Evolutionary conservation across 1,140 invertebrate species (phyloP).

Genomic region (Asobara japonica): DNA sequence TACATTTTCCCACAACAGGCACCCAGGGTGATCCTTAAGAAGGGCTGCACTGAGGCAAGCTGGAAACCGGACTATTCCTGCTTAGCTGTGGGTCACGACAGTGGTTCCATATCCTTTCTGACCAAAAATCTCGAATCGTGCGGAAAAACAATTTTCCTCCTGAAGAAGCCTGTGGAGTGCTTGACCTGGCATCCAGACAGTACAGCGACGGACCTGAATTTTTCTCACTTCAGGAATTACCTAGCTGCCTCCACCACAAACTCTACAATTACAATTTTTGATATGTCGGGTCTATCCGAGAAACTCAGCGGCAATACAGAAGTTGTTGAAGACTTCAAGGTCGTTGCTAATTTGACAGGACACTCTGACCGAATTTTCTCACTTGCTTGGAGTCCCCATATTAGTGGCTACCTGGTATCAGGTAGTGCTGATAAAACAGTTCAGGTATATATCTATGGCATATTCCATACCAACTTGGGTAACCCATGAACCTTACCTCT

Average conservation of each 20-base stretch:
- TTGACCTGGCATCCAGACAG: slow-evolving; percentile 78
- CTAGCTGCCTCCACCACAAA: slow-evolving; percentile 73
- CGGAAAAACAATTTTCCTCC: slow-evolving; percentile 41
- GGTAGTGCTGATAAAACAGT: slow-evolving; percentile 75
- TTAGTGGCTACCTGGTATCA: slow-evolving; percentile 73
- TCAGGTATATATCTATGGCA: too few relatives aligned
- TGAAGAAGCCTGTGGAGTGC: slow-evolving; percentile 72
- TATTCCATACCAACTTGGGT: too few relatives aligned
- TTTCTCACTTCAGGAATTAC: slow-evolving; percentile 71
- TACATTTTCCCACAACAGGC: too few relatives aligned
- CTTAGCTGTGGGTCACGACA: slow-evolving; percentile 71
- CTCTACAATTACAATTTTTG: slow-evolving; percentile 68
- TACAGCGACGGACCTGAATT: slow-evolving; percentile 67
- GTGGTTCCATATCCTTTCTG: slow-evolving; percentile 64
- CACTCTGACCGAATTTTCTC: slow-evolving; percentile 71
- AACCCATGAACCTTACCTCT: too few relatives aligned
- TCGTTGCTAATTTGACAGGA: slow-evolving; percentile 68
- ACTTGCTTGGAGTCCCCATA: slow-evolving; percentile 79
- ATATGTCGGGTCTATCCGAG: slow-evolving; percentile 54
- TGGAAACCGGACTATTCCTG: slow-evolving; percentile 73
- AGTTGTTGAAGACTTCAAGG: slow-evolving; percentile 49
- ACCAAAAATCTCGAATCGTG: slow-evolving; percentile 46
- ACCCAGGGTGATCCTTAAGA: slow-evolving; percentile 48
- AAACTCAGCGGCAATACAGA: too few relatives aligned
- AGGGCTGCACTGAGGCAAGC: slow-evolving; percentile 67